Base-by-base conservation (phyloP, 2,888 invertebrate species). In the Uropetala carovei region DNA sequence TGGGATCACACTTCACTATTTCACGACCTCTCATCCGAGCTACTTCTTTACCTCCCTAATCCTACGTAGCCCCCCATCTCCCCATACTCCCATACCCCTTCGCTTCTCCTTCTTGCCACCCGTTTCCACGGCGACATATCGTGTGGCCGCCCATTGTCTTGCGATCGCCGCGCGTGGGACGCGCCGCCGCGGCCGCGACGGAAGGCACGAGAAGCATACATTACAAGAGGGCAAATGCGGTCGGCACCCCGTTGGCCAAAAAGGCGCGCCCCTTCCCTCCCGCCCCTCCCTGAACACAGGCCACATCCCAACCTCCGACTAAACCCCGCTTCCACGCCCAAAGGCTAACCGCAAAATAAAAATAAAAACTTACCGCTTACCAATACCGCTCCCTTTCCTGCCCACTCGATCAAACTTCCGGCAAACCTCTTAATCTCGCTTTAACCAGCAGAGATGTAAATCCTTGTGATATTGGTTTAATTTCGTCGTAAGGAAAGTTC, bases 91-190 rank as follows among this genome's bases (percentile, higher is more conserved):
- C 22, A 75, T 75, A 27, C 22, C 89, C 18, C 43, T 64, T 10
- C 59, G 4, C 60, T 18, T 3, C 11, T 57, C 83, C 57, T 9
- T 16, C 83, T 4, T 16, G 30, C 82, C 11, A 11, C 43, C 16
- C 60, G 27, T 30, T 68, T 64, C 18, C 27, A 56, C 64, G 68
- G 60, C 86, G 60, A 86, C 86, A 86, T 64, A 89, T 89, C 89
- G 89, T 43, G 89, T 89, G 89, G 89, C 89, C 89, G 89, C 89
- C 89, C 89, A 89, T 89, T 89, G 89, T 89, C 89, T 89, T 64
- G 89, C 60, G 89, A 89, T 89, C 43, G 89, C 59, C 86, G 86
- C 43, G 89, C 43, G 89, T 43, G 43, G 89, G 64, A 11, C 86
- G 86, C 27, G 43, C 14, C n/a, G 82, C 16, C 56, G 56, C 27